phyloP scores from a whole-genome alignment of 2,113 vertebrate genomes.

The Hystrix brachyura region DNA sequence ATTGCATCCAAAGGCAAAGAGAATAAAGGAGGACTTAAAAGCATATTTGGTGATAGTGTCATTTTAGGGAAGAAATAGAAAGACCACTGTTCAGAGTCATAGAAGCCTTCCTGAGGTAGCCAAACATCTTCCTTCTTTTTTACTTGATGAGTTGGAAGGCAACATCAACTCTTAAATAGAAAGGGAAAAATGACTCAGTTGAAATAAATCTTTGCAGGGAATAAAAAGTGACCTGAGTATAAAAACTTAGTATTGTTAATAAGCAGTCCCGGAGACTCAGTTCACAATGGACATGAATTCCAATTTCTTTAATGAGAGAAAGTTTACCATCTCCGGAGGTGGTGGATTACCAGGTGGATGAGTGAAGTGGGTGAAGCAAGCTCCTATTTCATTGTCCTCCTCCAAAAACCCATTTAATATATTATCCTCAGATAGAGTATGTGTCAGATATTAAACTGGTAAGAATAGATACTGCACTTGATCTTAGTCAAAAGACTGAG shows the following conservation, averaged over 20 bases:
- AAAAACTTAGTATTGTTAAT: background rate
- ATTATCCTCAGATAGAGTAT: background rate
- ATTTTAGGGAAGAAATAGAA: background rate
- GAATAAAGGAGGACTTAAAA: background rate
- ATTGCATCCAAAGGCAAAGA: background rate
- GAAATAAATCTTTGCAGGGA: slow-evolving; percentile 5
- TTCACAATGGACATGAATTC: background rate
- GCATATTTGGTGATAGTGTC: background rate
- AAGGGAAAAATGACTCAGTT: background rate
- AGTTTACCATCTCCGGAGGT: background rate
- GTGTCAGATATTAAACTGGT: background rate
- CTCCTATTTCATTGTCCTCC: background rate
- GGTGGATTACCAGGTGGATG: background rate
- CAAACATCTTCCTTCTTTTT: background rate
- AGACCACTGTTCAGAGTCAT: background rate
- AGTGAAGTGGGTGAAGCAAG: background rate
- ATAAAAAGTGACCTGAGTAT: background rate
- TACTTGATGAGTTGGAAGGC: background rate
- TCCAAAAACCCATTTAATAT: background rate
- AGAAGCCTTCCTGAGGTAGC: background rate
- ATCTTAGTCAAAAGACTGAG: background rate
- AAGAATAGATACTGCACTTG: background rate
- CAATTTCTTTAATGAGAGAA: background rate
- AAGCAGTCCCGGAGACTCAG: background rate
- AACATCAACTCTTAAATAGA: background rate